Percentiles rank a stretch among this genome's conserved stretches.
Evolutionary conservation across 92 coral and sea anemone species (phyloP).

Genomic region (Palythoa grandis): DNA sequence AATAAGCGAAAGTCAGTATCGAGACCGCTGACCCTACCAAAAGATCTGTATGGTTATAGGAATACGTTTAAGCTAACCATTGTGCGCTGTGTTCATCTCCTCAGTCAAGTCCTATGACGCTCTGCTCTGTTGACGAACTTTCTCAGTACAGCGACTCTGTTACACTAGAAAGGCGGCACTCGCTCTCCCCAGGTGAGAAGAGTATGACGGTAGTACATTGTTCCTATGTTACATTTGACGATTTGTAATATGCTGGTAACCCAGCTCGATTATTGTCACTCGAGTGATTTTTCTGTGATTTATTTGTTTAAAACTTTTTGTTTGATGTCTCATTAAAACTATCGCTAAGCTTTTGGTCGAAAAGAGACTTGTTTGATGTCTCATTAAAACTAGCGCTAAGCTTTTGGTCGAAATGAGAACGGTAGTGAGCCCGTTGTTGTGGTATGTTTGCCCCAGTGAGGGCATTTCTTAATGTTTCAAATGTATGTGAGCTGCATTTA

Average conservation of each 20-base stretch:
- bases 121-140: conserved; percentile 46
- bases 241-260: not conserved
- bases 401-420: not conserved
- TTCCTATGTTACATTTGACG: not conserved
- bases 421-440: too few relatives aligned
- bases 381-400: not conserved
- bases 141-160: conserved; percentile 41
- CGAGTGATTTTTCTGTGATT: not conserved
- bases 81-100: not conserved
- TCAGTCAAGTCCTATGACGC: conserved; percentile 61
- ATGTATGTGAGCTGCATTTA: too few relatives aligned
- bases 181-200: conserved; percentile 53
- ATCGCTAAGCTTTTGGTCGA: not conserved
- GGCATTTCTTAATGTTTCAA: too few relatives aligned
- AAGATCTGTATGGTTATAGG: too few relatives aligned
- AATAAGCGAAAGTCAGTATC: too few relatives aligned
- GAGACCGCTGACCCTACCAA: too few relatives aligned
- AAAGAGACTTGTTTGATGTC: not conserved
- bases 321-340: not conserved
- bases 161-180: conserved; percentile 49
- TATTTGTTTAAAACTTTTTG: not conserved
- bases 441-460: too few relatives aligned
- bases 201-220: not conserved
- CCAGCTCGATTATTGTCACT: not conserved
- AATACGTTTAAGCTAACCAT: not conserved